Evolutionary conservation across 2,113 vertebrate species (phyloP).

Genomic region (Okapia johnstoni): DNA sequence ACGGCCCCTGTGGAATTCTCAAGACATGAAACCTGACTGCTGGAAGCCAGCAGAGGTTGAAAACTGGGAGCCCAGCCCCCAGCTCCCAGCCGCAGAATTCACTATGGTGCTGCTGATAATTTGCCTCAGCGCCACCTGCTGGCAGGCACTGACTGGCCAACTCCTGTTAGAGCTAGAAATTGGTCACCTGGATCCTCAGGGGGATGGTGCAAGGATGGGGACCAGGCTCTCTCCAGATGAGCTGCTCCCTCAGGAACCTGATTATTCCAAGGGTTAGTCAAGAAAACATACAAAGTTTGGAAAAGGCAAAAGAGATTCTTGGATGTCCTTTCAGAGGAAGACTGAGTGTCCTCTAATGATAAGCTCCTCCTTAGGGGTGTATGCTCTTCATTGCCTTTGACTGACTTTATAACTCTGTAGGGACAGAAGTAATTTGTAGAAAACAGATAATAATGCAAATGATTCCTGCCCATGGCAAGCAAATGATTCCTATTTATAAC

Average conservation of each 20-base stretch:
- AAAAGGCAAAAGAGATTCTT: background rate
- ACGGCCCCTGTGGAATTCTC: background rate
- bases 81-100: background rate
- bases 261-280: background rate
- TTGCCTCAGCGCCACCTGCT: constrained; percentile 36
- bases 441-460: background rate
- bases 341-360: background rate
- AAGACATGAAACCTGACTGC: background rate
- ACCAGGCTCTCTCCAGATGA: background rate
- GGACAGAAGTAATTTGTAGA: background rate
- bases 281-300: background rate
- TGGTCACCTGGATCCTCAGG: background rate
- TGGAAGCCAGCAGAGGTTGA: background rate
- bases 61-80: background rate
- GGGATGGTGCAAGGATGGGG: too few relatives aligned
- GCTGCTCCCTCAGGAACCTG: background rate
- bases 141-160: background rate
- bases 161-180: background rate
- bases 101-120: fast-evolving
- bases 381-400: background rate
- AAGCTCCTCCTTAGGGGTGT: background rate
- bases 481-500: background rate
- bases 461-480: background rate
- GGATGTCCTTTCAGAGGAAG: background rate
- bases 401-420: background rate